These are phyloP conservation scores for Phalacrocorax aristotelis DNA, from an alignment of 2,113 vertebrate genomes.

Conservation along the genomic window DNA sequence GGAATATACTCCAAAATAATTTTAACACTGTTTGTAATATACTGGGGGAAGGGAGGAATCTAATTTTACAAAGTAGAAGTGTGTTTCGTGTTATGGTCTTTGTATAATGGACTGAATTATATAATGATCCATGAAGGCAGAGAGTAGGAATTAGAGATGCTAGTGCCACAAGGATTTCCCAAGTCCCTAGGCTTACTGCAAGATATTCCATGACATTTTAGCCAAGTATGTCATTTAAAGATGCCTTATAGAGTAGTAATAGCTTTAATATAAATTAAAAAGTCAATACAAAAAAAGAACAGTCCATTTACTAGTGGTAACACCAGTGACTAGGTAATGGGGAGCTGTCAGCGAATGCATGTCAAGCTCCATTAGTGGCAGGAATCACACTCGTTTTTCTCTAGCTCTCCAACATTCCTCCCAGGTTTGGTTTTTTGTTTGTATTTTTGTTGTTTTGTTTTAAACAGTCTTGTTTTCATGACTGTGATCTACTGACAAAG, in stretches of 20 bases:
- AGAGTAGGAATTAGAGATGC: not conserved
- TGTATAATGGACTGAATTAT: not conserved
- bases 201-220: not conserved
- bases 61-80: fast-evolving
- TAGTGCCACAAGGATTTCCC: not conserved
- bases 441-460: not conserved
- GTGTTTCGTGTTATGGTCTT: not conserved
- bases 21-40: fast-evolving
- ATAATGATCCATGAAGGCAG: not conserved
- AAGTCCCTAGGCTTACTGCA: not conserved
- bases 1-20: not conserved
- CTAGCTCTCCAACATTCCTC: not conserved
- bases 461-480: not conserved
- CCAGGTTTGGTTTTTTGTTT: not conserved
- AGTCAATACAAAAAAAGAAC: not conserved
- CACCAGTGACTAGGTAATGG: not conserved
- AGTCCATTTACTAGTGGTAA: not conserved
- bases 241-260: not conserved
- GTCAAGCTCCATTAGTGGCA: not conserved
- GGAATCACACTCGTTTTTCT: not conserved
- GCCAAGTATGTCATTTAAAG: not conserved
- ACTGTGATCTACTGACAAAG: not conserved
- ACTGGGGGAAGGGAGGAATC: not conserved
- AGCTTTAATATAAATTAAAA: not conserved
- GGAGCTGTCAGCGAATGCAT: not conserved